Evolutionary conservation across 2,113 vertebrate species (phyloP), one percentile per base, ranked within the genome.

Genomic region (Aphelocoma coerulescens): DNA sequence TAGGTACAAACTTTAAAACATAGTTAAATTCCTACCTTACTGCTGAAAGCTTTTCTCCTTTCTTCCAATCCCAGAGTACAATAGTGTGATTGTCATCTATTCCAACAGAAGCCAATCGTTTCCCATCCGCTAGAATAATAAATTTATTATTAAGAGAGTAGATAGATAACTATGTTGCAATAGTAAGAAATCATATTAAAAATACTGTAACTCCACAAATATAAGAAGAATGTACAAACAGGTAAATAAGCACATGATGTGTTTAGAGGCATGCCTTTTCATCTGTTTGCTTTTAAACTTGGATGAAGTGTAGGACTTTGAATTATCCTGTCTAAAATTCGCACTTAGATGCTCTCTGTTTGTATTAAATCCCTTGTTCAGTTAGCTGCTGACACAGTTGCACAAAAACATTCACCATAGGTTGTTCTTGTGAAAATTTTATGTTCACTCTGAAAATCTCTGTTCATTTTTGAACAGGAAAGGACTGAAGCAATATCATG

Each of bases 11-110:
- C 76, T 69, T 78, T 54, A 54, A 68, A 79, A 32, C 7, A 9
- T 8, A 62, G 24, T 33, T 77, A 77, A 88, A 65, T 68, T 96
- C 98, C 88, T 81, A 99, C 99, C 99, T 98, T 95, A 99, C 98
- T 91, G 98, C 94, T 65, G 99, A 99, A 65, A 99, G 98, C 83
- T 99, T 99, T 96, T 99, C 99, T 93, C 99, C 99, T 93, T 99
- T 99, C 92, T 98, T 99, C 99, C 99, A 99, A 59, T 99, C 99
- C 99, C 99, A 99, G 44, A 99, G 98, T 75, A 99, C 98, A 95
- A 99, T 83, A 72, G 98, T 99, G 95, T 99, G 99, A 97, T 98
- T 98, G 85, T 99, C 99, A 93, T 99, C 99, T 95, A 99, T 99
- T 71, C 99, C 99, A 93, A 99, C 99, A 15, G 99, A 99, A 76